Base-by-base conservation (phyloP, 1,140 invertebrate genomes). In the Neodiprion virginianus region DNA sequence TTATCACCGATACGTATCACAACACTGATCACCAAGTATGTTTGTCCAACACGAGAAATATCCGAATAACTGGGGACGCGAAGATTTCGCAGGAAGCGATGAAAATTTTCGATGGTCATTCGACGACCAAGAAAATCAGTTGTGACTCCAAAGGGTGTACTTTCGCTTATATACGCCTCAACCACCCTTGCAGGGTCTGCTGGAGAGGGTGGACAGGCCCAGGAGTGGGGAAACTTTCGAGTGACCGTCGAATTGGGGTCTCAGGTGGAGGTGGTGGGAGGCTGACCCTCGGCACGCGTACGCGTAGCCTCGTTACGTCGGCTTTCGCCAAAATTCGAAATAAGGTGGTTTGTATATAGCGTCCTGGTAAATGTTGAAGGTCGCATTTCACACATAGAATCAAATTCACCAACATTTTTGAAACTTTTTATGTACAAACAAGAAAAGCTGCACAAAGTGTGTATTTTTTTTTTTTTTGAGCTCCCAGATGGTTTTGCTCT, bases 101-200 rank as follows among this genome's bases (percentile, higher is more conserved):
- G 49, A 48, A 65, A 49, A 69, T 40, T 66, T 70, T 71, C 67
- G 61, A 12, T 8, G 53, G 2, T 74, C 67, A 73, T 74, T 75
- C 74, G 48, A 23, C n/a, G 72, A 67, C 50, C 67, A 65, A 72
- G 48, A 78, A 75, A 61, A 23, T 12, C 53, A 12, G 53, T 61
- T 69, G n/a, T 69, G 40, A 21, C 40, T 23, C 14, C 3, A 69
- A 69, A 69, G 78, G 78, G 77, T 77, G 75, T 61, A 61, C 68
- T 75, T 72, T 75, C 48, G 68, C 71, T 82, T 82, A 78, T 82
- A 83, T 84, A 83, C 71, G 17, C 40, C 67, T 1, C 78, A 81
- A 80, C 79, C 78, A 80, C 79, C 78, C 77, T 81, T 83, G 71
- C 49, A 72, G 78, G 76, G 61, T 48, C 53, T 67, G 11, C 8